A percentile compares a stretch with the other conserved stretches of the same genome.
Evolutionary conservation across 2,113 vertebrate genomes (phyloP).

Genomic region (Bucco capensis): DNA sequence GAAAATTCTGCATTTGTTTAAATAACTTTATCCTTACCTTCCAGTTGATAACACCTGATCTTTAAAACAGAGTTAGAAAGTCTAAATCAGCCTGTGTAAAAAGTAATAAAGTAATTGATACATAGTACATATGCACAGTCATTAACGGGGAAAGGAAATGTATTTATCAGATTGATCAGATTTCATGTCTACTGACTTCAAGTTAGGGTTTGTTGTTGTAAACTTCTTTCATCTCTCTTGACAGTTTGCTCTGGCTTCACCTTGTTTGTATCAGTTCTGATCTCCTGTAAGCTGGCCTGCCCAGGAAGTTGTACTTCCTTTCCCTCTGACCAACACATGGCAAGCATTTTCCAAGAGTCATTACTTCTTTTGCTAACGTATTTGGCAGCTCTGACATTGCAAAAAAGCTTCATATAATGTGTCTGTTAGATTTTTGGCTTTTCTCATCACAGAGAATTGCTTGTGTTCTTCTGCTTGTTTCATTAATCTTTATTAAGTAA

Average conservation of each 20-base stretch:
- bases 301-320: slow-evolving; percentile 46
- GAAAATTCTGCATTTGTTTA: not conserved
- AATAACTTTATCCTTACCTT: not conserved
- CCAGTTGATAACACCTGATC: not conserved
- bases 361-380: slow-evolving; percentile 9
- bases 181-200: not conserved
- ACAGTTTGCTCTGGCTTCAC: slow-evolving; percentile 27
- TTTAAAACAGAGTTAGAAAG: not conserved
- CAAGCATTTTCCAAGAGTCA: slow-evolving; percentile 29
- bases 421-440: slow-evolving; percentile 32
- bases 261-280: slow-evolving; percentile 18
- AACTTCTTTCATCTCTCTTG: slow-evolving; percentile 5
- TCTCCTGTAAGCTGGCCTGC: not conserved
- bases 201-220: not conserved
- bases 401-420: slow-evolving; percentile 23
- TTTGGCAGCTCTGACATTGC: slow-evolving; percentile 46
- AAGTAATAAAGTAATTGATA: not conserved
- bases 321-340: slow-evolving; percentile 46
- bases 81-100: not conserved
- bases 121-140: not conserved
- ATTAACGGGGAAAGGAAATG: not conserved
- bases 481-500: slow-evolving; percentile 72
- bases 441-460: slow-evolving; percentile 35
- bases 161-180: not conserved
- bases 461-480: slow-evolving; percentile 62